Evolutionary conservation across 2,797 vertebrate species (phyloP).

Genomic region (Chanos chanos): DNA sequence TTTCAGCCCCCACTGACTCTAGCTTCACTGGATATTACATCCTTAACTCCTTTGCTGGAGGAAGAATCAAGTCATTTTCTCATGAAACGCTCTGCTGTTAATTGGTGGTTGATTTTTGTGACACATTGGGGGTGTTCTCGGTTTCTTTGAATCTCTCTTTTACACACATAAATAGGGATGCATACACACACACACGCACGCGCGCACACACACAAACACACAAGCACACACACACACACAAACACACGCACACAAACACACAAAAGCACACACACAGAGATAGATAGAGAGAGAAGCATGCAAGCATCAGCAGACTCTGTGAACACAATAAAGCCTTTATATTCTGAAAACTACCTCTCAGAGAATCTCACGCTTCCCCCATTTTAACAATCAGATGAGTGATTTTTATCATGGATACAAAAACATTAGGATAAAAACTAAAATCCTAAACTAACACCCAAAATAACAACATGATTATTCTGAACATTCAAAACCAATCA

Average conservation of each 20-base stretch:
- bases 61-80: not conserved
- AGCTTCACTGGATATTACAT: not conserved
- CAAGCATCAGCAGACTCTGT: slow-evolving; percentile 36
- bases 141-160: not conserved
- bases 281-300: not conserved
- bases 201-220: not conserved
- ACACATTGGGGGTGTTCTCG: slow-evolving; percentile 12
- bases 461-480: too few relatives aligned
- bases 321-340: slow-evolving; percentile 22
- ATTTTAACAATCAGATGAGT: too few relatives aligned
- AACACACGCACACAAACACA: not conserved
- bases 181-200: not conserved
- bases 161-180: not conserved
- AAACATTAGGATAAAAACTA: too few relatives aligned
- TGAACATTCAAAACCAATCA: too few relatives aligned
- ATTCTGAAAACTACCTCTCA: not conserved
- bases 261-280: not conserved
- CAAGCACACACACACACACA: not conserved
- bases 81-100: slow-evolving; percentile 7
- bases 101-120: slow-evolving; percentile 22
- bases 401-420: too few relatives aligned
- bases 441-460: too few relatives aligned
- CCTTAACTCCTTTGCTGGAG: too few relatives aligned
- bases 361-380: not conserved
- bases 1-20: not conserved